Conservation (phyloP, 2,113 vertebrate species). For the Elephas maximus region DNA sequence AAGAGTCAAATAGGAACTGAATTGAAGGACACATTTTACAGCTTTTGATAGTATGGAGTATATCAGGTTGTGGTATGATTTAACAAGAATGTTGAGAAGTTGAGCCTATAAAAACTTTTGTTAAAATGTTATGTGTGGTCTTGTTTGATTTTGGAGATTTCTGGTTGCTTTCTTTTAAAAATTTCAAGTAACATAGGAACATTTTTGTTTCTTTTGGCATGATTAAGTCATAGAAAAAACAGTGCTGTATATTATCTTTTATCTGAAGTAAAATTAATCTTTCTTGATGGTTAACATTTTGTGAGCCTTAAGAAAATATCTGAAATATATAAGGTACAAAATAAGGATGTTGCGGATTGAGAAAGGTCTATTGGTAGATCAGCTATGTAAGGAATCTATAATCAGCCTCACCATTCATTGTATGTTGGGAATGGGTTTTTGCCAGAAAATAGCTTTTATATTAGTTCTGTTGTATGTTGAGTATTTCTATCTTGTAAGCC, state of each 20-base stretch:
- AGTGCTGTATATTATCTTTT: not conserved
- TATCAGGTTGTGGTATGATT: slow-evolving; percentile 9
- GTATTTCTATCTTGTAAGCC: slow-evolving; percentile 28
- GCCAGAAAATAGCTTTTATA: slow-evolving; percentile 54
- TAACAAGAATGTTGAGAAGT: not conserved
- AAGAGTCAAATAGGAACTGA: slow-evolving; percentile 66
- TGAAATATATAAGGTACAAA: slow-evolving; percentile 1
- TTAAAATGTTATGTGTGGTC: not conserved
- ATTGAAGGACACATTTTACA: slow-evolving; percentile 16
- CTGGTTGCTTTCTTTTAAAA: slow-evolving; percentile 48
- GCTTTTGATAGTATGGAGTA: not conserved
- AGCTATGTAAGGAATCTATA: not conserved
- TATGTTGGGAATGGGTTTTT: not conserved
- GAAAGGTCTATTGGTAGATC: not conserved
- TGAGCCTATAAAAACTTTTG: not conserved
- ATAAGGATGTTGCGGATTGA: slow-evolving; percentile 49
- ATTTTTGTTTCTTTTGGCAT: slow-evolving; percentile 31
- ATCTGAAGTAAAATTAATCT: not conserved
- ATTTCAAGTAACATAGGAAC: slow-evolving; percentile 14
- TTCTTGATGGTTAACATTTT: slow-evolving; percentile 13
- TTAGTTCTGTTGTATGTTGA: slow-evolving; percentile 36
- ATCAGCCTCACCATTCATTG: not conserved
- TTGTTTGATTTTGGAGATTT: slow-evolving; percentile 69
- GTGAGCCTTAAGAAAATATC: slow-evolving; percentile 25
- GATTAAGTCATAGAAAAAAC: not conserved